phyloP scores from a whole-genome alignment of 2,113 vertebrate genomes.

The Danionella cerebrum region DNA sequence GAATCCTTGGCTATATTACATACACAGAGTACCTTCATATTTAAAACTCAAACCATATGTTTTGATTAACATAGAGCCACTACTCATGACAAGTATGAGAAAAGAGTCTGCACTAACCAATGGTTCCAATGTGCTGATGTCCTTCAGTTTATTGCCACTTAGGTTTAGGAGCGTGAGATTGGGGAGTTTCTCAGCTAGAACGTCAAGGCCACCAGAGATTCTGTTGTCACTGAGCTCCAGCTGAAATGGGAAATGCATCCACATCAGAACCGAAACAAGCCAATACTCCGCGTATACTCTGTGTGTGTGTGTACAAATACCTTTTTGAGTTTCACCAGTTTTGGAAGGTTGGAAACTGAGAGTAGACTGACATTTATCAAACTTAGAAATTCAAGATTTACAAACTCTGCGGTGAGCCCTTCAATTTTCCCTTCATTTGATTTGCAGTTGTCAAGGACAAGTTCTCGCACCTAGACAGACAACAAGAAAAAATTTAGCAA shows the following conservation, averaged over 20 bases:
- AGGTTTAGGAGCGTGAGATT: conserved; percentile 88
- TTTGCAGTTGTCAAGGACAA: conserved; percentile 87
- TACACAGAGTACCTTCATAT: no score
- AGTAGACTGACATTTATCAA: conserved; percentile 85
- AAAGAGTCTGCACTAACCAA: conserved; percentile 66
- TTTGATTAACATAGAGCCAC: no score
- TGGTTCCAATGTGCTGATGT: conserved; percentile 87
- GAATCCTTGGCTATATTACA: no score
- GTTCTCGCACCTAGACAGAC: conserved; percentile 75
- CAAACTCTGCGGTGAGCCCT: conserved; percentile 82
- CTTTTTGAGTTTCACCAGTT: conserved; percentile 90
- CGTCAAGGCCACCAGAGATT: conserved; percentile 83
- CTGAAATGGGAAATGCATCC: conserved; percentile 53
- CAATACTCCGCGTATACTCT: no score
- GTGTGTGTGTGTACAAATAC: no score
- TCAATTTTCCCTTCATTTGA: conserved; percentile 82
- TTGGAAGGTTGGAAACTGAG: conserved; percentile 82
- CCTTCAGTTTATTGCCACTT: conserved; percentile 91
- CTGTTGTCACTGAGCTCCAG: conserved; percentile 91
- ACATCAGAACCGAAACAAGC: not conserved
- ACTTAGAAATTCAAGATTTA: conserved; percentile 88
- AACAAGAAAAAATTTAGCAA: not conserved
- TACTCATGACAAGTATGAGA: not conserved
- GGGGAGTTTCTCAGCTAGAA: conserved; percentile 86
- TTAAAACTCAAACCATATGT: no score